Evolutionary conservation across 2,888 invertebrate genomes (phyloP).

Genomic region (Formica aserva): DNA sequence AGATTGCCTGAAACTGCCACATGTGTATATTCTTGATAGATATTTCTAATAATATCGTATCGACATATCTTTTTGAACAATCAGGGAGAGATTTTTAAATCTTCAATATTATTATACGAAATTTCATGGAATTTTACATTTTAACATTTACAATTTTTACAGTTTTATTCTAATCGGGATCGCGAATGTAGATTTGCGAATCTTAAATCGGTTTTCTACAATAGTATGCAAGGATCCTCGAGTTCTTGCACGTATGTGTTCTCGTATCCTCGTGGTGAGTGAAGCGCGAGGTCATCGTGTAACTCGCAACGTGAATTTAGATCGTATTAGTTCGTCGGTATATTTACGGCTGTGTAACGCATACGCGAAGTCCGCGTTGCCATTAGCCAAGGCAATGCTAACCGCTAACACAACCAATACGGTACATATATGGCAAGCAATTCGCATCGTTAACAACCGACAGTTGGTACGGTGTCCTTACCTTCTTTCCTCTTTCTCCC

Average conservation of each 20-base stretch:
- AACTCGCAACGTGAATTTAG: conserved; percentile 78
- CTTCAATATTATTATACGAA: not conserved
- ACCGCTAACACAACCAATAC: conserved; percentile 66
- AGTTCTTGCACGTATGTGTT: not conserved
- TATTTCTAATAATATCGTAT: not conserved
- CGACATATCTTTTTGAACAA: not conserved
- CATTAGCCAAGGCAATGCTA: conserved; percentile 75
- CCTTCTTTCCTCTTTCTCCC: conserved; percentile 59
- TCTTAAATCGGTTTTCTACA: conserved; percentile 77
- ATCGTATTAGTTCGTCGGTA: conserved; percentile 80
- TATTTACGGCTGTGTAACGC: conserved; percentile 80
- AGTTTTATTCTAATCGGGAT: conserved; percentile 50
- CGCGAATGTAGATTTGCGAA: conserved; percentile 77
- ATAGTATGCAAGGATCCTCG: conserved; percentile 34
- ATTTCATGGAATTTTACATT: not conserved
- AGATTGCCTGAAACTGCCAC: not conserved
- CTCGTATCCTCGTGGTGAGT: not conserved
- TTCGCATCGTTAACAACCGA: conserved; percentile 76
- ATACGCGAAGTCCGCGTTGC: conserved; percentile 59
- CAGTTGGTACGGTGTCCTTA: conserved; percentile 55
- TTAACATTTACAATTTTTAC: not conserved
- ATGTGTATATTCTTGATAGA: not conserved
- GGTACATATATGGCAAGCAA: conserved; percentile 78
- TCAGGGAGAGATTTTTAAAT: not conserved
- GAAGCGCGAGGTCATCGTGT: conserved; percentile 76